Percentiles rank a stretch among this genome's conserved stretches.
Conservation (phyloP, 2,113 vertebrate species). For the Podocnemis expansa region DNA sequence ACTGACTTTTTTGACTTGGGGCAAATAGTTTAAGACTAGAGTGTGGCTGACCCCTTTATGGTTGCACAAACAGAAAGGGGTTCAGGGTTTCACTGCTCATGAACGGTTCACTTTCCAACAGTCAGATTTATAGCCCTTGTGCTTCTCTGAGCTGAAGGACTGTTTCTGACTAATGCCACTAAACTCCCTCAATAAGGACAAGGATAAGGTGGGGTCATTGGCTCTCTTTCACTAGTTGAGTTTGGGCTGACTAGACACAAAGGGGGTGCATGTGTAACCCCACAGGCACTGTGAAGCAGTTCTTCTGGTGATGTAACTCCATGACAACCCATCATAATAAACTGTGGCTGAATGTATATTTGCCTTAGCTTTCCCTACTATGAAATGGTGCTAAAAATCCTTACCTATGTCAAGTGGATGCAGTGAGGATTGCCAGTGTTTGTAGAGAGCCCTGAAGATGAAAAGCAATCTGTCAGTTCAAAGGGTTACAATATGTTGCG, state of each 20-base stretch:
- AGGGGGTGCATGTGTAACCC: rapidly evolving
- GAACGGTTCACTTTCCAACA: neutral
- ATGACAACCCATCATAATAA: no score
- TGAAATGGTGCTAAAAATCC: rapidly evolving
- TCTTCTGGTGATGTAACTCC: neutral
- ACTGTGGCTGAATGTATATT: rapidly evolving
- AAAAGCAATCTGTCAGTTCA: rapidly evolving
- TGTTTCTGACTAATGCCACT: rapidly evolving
- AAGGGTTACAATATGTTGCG: neutral
- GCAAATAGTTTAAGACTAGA: neutral
- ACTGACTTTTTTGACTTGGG: rapidly evolving
- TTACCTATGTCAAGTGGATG: rapidly evolving
- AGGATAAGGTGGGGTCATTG: neutral
- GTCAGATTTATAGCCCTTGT: neutral
- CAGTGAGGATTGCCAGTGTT: neutral
- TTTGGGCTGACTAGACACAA: rapidly evolving
- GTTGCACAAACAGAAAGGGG: rapidly evolving
- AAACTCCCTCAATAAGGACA: neutral
- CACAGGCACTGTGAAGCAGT: neutral
- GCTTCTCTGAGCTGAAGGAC: neutral
- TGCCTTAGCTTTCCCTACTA: rapidly evolving
- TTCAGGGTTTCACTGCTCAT: rapidly evolving
- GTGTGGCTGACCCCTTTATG: neutral
- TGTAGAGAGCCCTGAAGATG: neutral
- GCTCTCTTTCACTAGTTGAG: neutral